Evolutionary conservation across 2,888 invertebrate genomes (phyloP).

Genomic region (Trichogramma evanescens): DNA sequence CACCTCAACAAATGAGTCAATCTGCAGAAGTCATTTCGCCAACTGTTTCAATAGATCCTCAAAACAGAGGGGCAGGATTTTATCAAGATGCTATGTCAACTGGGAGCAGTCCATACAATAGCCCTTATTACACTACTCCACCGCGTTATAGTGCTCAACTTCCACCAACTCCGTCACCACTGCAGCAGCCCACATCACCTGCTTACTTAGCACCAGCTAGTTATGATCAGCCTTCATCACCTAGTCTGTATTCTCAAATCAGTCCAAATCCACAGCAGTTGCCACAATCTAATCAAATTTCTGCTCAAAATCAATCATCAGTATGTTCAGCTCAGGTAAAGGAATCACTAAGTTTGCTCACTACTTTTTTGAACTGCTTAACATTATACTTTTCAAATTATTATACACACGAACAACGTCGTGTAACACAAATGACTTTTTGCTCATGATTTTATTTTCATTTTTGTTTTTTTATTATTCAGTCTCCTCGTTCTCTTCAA

Average conservation of each 20-base stretch:
- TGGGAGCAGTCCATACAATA: constrained; percentile 77
- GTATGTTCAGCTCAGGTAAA: constrained; percentile 31
- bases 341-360: not conserved
- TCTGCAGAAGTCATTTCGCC: constrained; percentile 58
- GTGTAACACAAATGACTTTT: not conserved
- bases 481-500: constrained; percentile 32
- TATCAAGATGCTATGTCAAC: constrained; percentile 82
- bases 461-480: not conserved
- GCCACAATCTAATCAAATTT: constrained; percentile 30
- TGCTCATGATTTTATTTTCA: not conserved
- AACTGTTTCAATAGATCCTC: constrained; percentile 66
- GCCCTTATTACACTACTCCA: constrained; percentile 44
- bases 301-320: constrained; percentile 30
- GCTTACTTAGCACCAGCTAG: constrained; percentile 54
- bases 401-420: not conserved
- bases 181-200: constrained; percentile 53
- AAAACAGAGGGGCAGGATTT: constrained; percentile 74
- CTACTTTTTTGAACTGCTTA: not conserved
- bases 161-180: constrained; percentile 58
- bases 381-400: not conserved
- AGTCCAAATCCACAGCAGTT: constrained; percentile 30
- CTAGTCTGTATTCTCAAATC: constrained; percentile 37
- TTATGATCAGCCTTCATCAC: constrained; percentile 29
- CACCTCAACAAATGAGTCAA: constrained; percentile 37
- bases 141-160: constrained; percentile 69